A percentile compares a stretch with the other conserved stretches of the same genome.
Evolutionary conservation across 2,888 invertebrate species (phyloP).

Genomic region (Acanthosepion pharaonis): DNA sequence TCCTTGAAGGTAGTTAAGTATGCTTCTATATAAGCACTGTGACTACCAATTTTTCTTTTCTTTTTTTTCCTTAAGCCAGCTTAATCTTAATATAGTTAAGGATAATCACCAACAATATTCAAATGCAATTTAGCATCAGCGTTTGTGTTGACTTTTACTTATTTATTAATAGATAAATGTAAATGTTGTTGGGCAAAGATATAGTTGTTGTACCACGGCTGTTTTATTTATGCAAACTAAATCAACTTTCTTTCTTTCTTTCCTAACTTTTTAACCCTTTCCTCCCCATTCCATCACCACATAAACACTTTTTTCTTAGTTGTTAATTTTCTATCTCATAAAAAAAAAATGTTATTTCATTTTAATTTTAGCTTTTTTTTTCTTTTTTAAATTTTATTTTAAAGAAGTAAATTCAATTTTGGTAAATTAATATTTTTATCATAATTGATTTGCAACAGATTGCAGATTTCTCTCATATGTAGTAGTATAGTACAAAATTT

Average conservation of each 20-base stretch:
- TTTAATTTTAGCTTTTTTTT: neutral
- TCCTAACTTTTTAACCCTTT: neutral
- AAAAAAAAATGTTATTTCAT: neutral
- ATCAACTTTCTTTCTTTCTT: neutral
- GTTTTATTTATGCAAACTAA: slow-evolving; percentile 10
- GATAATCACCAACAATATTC: slow-evolving; percentile 40
- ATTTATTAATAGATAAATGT: slow-evolving; percentile 12
- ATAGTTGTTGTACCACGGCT: slow-evolving; percentile 8
- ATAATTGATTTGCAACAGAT: neutral
- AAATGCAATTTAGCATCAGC: slow-evolving; percentile 46
- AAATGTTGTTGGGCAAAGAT: slow-evolving; percentile 1
- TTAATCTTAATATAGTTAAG: neutral
- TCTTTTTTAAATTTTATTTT: neutral
- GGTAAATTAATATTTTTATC: neutral
- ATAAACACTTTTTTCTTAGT: slow-evolving; percentile 21
- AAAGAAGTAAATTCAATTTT: neutral
- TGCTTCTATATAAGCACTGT: neutral
- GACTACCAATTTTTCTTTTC: neutral
- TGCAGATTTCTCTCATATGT: neutral
- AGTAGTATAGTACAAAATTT: neutral
- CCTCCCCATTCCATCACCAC: neutral
- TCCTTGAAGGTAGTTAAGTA: neutral
- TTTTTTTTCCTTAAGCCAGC: neutral
- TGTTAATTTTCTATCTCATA: neutral
- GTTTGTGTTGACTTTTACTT: slow-evolving; percentile 42